Evolutionary conservation across 2,888 invertebrate species (phyloP).

Genomic region (Priocnemis perturbator): DNA sequence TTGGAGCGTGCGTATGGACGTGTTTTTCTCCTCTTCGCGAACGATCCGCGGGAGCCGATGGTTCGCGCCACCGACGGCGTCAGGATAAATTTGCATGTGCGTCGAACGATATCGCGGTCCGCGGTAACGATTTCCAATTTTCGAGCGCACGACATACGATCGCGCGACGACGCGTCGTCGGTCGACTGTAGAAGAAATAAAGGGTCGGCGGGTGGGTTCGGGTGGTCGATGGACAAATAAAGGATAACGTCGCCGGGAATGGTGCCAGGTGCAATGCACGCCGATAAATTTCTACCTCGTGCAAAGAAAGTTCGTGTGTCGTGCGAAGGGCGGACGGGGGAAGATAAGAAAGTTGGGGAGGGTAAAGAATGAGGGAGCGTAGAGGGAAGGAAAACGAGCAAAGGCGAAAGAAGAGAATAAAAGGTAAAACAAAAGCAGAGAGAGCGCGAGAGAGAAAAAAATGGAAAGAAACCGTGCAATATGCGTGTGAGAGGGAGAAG

Average conservation of each 20-base stretch:
- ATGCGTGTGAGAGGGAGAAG: no score
- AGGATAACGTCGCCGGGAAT: slow-evolving; percentile 32
- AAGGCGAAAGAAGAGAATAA: neutral
- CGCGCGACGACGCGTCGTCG: neutral
- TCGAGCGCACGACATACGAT: neutral
- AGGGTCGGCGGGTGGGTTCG: neutral
- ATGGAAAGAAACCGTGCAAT: no score
- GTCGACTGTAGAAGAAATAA: neutral
- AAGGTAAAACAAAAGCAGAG: neutral
- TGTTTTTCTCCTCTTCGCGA: neutral
- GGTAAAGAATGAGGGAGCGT: slow-evolving; percentile 7
- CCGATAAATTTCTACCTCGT: slow-evolving; percentile 35
- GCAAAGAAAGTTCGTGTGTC: slow-evolving; percentile 17
- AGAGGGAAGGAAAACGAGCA: neutral
- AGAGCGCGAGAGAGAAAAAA: neutral
- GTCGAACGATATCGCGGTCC: no score
- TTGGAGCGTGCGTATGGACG: no score
- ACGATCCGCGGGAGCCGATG: neutral
- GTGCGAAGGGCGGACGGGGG: slow-evolving; percentile 6
- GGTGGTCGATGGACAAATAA: slow-evolving; percentile 42
- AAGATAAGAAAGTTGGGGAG: neutral
- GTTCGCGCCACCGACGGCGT: no score
- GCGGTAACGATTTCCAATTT: neutral
- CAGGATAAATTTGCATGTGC: no score
- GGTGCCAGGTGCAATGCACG: slow-evolving; percentile 35